Conservation (phyloP, 2,888 invertebrate species). For the Dioctria rufipes region DNA sequence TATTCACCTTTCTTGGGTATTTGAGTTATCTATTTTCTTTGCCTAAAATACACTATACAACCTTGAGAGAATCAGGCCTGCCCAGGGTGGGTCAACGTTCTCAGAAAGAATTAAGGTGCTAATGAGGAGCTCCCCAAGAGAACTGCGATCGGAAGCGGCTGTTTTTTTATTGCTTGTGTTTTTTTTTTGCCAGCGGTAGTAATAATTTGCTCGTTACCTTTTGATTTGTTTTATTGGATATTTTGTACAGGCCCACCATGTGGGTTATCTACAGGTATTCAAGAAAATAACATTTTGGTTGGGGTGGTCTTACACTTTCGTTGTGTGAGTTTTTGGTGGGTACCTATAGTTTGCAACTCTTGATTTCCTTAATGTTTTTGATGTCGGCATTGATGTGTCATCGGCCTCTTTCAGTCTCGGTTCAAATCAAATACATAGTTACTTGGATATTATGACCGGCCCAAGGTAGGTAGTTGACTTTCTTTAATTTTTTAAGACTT, state of each 20-base stretch:
- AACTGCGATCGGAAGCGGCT: slow-evolving; percentile 29
- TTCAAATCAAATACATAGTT: not conserved
- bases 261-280: not conserved
- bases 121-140: slow-evolving; percentile 1
- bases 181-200: slow-evolving; percentile 4
- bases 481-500: not conserved
- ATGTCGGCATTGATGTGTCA: not conserved
- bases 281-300: not conserved
- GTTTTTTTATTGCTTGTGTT: too few species aligned
- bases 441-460: not conserved
- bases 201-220: slow-evolving; percentile 7
- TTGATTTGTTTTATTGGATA: not conserved
- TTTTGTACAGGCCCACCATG: not conserved
- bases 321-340: not conserved
- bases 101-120: slow-evolving; percentile 22
- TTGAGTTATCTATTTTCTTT: slow-evolving; percentile 47
- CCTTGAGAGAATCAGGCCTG: slow-evolving; percentile 29
- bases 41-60: slow-evolving; percentile 25
- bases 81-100: slow-evolving; percentile 32
- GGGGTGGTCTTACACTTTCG: not conserved
- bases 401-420: slow-evolving; percentile 8
- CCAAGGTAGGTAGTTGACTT: slow-evolving; percentile 1
- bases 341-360: slow-evolving; percentile 17
- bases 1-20: slow-evolving; percentile 52
- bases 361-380: slow-evolving; percentile 34